Percentiles rank a stretch among this genome's conserved stretches.
These are phyloP conservation scores for Nymphalis c-album DNA, from an alignment of 2,888 invertebrate genomes.

Conservation along the genomic window DNA sequence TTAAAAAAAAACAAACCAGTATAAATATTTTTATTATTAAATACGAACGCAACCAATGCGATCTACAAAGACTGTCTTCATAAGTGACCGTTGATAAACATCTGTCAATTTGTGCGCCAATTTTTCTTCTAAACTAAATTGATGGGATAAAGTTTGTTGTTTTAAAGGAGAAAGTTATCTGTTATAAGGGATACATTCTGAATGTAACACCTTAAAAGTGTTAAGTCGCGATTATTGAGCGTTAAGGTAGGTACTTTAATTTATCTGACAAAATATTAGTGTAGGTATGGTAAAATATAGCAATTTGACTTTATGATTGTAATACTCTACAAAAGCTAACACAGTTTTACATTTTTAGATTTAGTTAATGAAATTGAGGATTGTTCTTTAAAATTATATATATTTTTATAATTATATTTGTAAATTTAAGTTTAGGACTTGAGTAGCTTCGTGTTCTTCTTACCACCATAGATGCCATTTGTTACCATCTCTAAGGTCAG, in stretches of 20 bases:
- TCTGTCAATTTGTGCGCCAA: constrained; percentile 66
- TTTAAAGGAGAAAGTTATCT: constrained; percentile 9
- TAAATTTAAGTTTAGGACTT: constrained; percentile 1
- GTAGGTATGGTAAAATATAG: background rate
- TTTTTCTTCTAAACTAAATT: constrained; percentile 37
- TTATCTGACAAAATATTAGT: background rate
- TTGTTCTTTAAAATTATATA: background rate
- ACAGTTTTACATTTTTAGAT: background rate
- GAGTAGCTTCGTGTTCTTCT: background rate
- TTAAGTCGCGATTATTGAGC: background rate
- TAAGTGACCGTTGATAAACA: constrained; percentile 23
- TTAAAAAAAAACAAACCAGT: too few relatives aligned
- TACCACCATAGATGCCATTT: constrained; percentile 1
- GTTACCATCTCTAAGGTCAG: constrained; percentile 1
- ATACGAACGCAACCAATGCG: background rate
- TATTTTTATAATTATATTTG: background rate
- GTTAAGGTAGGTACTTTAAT: constrained; percentile 2
- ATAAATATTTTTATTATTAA: background rate
- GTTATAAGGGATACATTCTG: constrained; percentile 12
- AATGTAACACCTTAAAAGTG: background rate
- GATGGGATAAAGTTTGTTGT: constrained; percentile 15
- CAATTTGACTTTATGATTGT: background rate
- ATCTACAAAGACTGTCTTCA: constrained; percentile 1
- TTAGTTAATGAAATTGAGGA: background rate
- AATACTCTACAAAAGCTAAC: background rate